These are phyloP conservation scores for Mionectes macconnelli DNA, from an alignment of 2,113 vertebrate species.

Conservation along the genomic window DNA sequence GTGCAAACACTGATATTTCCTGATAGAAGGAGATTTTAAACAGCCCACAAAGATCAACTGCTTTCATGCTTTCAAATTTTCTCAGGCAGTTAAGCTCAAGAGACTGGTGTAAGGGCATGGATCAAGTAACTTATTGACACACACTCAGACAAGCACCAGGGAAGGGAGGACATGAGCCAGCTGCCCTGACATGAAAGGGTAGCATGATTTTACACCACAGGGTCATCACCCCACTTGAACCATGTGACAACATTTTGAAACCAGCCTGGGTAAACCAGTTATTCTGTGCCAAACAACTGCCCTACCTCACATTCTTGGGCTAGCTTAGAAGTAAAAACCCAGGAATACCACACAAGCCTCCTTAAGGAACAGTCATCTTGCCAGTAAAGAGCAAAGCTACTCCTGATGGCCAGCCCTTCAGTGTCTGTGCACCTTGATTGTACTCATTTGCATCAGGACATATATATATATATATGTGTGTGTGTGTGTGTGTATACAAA, in stretches of 20 bases:
- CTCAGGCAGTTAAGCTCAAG: conserved; percentile 35
- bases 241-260: not conserved
- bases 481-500: not conserved
- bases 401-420: not conserved
- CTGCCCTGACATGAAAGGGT: conserved; percentile 40
- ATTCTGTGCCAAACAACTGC: not conserved
- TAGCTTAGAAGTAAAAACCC: not conserved
- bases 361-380: not conserved
- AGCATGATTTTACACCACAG: not conserved
- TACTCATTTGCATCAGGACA: not conserved
- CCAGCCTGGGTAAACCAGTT: not conserved
- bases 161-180: not conserved
- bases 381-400: not conserved
- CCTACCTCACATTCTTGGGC: not conserved
- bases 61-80: conserved; percentile 42
- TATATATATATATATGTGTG: not conserved
- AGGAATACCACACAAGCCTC: not conserved
- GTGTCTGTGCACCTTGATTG: not conserved
- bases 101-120: not conserved
- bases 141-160: not conserved
- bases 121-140: conserved; percentile 48
- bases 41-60: not conserved
- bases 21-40: conserved; percentile 13
- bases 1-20: conserved; percentile 25
- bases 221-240: conserved; percentile 4